These are phyloP conservation scores for Habropoda laboriosa DNA, from an alignment of 1,140 invertebrate genomes.

Conservation along the genomic window DNA sequence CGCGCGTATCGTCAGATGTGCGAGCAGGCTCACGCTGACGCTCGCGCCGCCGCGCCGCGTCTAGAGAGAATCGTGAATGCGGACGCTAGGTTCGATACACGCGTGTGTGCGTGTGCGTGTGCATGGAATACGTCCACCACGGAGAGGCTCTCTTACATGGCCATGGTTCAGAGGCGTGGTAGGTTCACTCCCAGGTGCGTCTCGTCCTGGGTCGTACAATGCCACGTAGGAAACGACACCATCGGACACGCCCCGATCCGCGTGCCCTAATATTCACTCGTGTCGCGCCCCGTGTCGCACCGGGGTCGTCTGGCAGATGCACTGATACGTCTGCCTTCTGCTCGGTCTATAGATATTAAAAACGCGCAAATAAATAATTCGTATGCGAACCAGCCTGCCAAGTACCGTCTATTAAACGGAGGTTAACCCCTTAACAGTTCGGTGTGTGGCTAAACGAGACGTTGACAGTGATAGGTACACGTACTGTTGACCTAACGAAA, in stretches of 20 bases:
- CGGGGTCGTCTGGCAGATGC: conserved; percentile 60
- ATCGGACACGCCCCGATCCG: conserved; percentile 72
- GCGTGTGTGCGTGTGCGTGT: not conserved
- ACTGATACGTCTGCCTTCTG: conserved; percentile 27
- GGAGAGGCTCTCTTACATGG: conserved; percentile 66
- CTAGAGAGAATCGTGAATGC: conserved; percentile 22
- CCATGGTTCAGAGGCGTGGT: conserved; percentile 71
- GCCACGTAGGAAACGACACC: conserved; percentile 69
- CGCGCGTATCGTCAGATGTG: conserved; percentile 46
- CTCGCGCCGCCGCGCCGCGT: conserved; percentile 34
- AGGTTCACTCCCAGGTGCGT: conserved; percentile 74
- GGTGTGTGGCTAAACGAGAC: no score
- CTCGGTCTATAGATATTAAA: conserved; percentile 30
- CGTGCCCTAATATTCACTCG: conserved; percentile 72
- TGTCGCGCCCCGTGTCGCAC: conserved; percentile 48
- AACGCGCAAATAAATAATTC: conserved; percentile 37
- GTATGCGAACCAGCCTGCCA: no score
- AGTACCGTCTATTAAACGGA: not conserved
- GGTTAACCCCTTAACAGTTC: no score
- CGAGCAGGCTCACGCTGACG: conserved; percentile 24
- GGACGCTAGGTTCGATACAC: not conserved
- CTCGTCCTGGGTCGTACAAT: conserved; percentile 61
- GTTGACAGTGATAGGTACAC: no score
- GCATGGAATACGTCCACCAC: conserved; percentile 33
- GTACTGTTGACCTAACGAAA: no score